These are phyloP conservation scores for Perca schrenkii DNA, from an alignment of 2,113 vertebrate species.

Conservation along the genomic window DNA sequence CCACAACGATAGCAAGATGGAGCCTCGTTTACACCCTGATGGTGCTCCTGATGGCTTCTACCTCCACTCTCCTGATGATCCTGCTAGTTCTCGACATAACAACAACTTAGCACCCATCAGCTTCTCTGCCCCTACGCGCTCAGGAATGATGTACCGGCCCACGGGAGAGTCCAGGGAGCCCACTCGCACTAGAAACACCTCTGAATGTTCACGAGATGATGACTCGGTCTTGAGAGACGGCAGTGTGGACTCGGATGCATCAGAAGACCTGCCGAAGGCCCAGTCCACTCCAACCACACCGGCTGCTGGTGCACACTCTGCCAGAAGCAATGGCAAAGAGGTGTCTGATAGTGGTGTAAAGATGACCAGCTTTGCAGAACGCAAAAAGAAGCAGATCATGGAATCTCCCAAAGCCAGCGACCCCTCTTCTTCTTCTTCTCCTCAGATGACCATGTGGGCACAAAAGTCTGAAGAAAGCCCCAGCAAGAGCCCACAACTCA, in stretches of 20 bases:
- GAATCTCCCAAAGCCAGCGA: slow-evolving; percentile 75
- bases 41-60: slow-evolving; percentile 93
- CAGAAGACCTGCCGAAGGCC: slow-evolving; percentile 85
- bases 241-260: slow-evolving; percentile 88
- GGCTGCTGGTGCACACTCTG: slow-evolving; percentile 28
- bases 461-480: slow-evolving; percentile 86
- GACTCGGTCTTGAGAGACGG: slow-evolving; percentile 88
- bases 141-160: slow-evolving; percentile 81
- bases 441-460: slow-evolving; percentile 76
- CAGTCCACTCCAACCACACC: slow-evolving; percentile 81
- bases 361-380: slow-evolving; percentile 95
- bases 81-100: slow-evolving; percentile 66
- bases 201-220: slow-evolving; percentile 86
- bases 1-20: slow-evolving; percentile 89
- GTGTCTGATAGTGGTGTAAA: slow-evolving; percentile 85
- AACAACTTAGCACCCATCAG: slow-evolving; percentile 71
- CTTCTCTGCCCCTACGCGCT: slow-evolving; percentile 81
- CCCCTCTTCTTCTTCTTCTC: slow-evolving; percentile 47
- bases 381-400: slow-evolving; percentile 87
- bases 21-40: slow-evolving; percentile 91
- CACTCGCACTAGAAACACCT: slow-evolving; percentile 76
- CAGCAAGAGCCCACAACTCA: slow-evolving; percentile 86
- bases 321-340: slow-evolving; percentile 52
- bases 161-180: slow-evolving; percentile 61
- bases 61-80: slow-evolving; percentile 90